Evolutionary conservation across 2,113 vertebrate species (phyloP), one percentile per base, ranked within the genome.

Genomic region (Syrrhaptes paradoxus): DNA sequence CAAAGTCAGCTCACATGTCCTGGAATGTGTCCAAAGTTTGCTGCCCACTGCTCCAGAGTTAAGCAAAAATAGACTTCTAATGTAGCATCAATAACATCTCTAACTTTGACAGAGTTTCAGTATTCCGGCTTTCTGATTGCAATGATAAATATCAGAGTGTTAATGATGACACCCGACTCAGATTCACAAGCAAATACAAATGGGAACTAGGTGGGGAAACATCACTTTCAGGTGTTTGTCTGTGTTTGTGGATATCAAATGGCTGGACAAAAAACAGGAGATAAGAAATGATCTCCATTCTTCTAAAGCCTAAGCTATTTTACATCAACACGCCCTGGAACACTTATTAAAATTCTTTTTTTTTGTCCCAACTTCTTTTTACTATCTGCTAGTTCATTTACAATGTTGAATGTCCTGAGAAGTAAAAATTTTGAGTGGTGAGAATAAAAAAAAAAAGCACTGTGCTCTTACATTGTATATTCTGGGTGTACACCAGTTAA

Each of bases 331-430:
- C 52, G 18, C 87, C 94, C 81, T 79, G 68, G 51, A 93, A 81
- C 77, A 77, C 52, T 46, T 76, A 43, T 36, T 71, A 73, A 66
- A 84, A 77, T 57, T 88, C 12, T 71, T 85, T 92, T 85, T 92
- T 70, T 91, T 82, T 73, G 97, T 90, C 84, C 74, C 66, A 81
- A 63, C 62, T 90, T 80, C 61, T 67, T 86, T 81, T 76, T 59
- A 51, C 92, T 97, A 93, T 49, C 87, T 84, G 65, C 80, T 95
- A 97, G 88, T 74, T 88, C 88, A 88, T 97, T 97, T 95, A 97
- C 78, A 96, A 96, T 91, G 94, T 5, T 95, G 49, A 89, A 96
- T 93, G 96, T 96, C 97, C 97, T 97, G 97, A 98, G 96, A 97
- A 97, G 96, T 95, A 95, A 90, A 96, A 97, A 79, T 94, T 85